Base-by-base conservation (phyloP, 2,113 vertebrate genomes). In the Menura novaehollandiae region DNA sequence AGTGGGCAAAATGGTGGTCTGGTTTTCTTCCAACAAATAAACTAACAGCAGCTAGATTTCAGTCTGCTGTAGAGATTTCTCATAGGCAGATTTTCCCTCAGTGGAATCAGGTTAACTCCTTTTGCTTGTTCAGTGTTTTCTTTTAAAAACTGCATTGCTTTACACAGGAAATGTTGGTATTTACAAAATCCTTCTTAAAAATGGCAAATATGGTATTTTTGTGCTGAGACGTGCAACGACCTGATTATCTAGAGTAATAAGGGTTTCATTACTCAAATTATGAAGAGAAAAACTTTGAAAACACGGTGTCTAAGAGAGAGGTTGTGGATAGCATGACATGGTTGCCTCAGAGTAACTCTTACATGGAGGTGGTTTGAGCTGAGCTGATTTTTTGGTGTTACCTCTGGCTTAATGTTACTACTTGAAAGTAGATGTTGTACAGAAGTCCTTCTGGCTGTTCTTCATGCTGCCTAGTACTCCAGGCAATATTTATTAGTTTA, bases 21-120 rank as follows among this genome's bases (percentile, higher is more conserved):
- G 95, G 72, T 93, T 94, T 96, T 69, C 59, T 94, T 90, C 75
- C 96, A 94, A 52, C 51, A 97, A 94, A 96, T 87, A 88, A 94
- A 89, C 71, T 85, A 91, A 69, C n/a, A 85, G 71, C 89, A 94
- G 90, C 82, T 96, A 95, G 55, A 93, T 93, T 91, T 78, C 85
- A 94, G 67, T 71, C 75, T 91, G 67, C 89, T 93, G 92, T 74
- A 83, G 78, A 67, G 74, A 88, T 89, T 96, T 96, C 88, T 96
- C 91, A 95, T 43, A 91, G 35, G 47, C 90, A 94, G 85, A 91
- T 80, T 93, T 9, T 90, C 79, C 46, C 62, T 74, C 71, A 55
- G 78, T 59, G 67, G 88, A 63, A 80, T 94, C 63, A 90, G 47
- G 26, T 94, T 93, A 90, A 95, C 23, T 89, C 73, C 30, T 95